Conservation (phyloP, 2,113 vertebrate genomes). For the Alectura lathami region DNA sequence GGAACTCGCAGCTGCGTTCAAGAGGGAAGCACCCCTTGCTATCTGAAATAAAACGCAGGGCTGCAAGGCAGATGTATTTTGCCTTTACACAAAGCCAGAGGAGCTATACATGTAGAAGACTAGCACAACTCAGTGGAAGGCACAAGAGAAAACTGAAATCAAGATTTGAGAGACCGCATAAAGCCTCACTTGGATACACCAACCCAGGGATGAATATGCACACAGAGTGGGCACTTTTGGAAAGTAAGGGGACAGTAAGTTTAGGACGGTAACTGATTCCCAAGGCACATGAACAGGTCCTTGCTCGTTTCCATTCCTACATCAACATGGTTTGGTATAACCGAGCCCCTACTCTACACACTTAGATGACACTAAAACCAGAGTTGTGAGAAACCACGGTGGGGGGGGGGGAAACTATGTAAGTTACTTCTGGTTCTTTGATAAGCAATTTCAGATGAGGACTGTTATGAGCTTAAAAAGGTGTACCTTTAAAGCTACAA, state of each 20-base stretch:
- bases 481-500: not conserved
- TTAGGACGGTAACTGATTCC: not conserved
- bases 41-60: not conserved
- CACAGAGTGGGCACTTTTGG: not conserved
- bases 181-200: not conserved
- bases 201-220: not conserved
- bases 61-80: not conserved
- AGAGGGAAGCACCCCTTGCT: not conserved
- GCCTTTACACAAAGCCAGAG: not conserved
- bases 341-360: not conserved
- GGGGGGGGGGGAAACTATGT: not conserved
- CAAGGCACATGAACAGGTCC: not conserved
- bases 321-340: not conserved
- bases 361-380: not conserved
- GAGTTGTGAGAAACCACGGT: not conserved
- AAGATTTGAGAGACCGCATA: not conserved
- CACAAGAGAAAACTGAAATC: not conserved
- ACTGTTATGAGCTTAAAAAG: not conserved
- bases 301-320: not conserved
- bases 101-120: not conserved
- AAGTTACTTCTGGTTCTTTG: not conserved
- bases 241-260: not conserved
- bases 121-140: not conserved
- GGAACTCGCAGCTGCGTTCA: not conserved
- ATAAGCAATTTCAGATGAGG: not conserved